Percentiles rank a stretch among this genome's conserved stretches.
These are phyloP conservation scores for Hippocampus barbouri DNA, from an alignment of 2,113 vertebrate species.

Conservation along the genomic window DNA sequence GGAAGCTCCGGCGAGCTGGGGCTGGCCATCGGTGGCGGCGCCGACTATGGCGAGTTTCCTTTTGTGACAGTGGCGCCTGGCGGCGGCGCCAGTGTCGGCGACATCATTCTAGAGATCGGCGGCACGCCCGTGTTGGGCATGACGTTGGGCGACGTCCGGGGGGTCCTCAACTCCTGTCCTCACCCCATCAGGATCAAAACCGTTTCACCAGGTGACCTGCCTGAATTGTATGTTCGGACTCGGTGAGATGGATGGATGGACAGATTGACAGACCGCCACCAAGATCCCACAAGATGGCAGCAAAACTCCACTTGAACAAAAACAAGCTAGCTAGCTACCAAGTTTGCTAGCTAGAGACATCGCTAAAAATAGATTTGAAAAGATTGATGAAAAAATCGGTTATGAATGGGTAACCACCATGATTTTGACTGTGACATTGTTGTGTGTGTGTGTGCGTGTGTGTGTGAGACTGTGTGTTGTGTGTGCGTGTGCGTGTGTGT, in stretches of 20 bases:
- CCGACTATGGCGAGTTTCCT: constrained; percentile 77
- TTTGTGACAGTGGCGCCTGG: constrained; percentile 73
- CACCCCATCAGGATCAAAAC: constrained; percentile 79
- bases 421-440: constrained; percentile 19
- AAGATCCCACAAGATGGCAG: no score
- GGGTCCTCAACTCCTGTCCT: constrained; percentile 76
- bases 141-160: constrained; percentile 77
- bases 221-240: neutral
- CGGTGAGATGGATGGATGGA: neutral
- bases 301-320: no score
- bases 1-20: constrained; percentile 72
- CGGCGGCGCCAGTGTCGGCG: constrained; percentile 71
- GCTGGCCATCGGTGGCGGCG: constrained; percentile 73
- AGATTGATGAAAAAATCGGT: no score
- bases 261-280: neutral
- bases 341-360: neutral
- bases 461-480: constrained; percentile 41
- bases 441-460: constrained; percentile 41
- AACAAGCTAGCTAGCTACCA: neutral
- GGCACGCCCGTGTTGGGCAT: constrained; percentile 75
- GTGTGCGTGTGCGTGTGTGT: constrained; percentile 59
- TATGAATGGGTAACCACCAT: neutral
- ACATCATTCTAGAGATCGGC: constrained; percentile 76
- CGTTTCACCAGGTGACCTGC: constrained; percentile 69
- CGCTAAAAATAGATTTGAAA: no score